phyloP scores from a whole-genome alignment of 2,797 vertebrate species.

The Enteromius anoplus region DNA sequence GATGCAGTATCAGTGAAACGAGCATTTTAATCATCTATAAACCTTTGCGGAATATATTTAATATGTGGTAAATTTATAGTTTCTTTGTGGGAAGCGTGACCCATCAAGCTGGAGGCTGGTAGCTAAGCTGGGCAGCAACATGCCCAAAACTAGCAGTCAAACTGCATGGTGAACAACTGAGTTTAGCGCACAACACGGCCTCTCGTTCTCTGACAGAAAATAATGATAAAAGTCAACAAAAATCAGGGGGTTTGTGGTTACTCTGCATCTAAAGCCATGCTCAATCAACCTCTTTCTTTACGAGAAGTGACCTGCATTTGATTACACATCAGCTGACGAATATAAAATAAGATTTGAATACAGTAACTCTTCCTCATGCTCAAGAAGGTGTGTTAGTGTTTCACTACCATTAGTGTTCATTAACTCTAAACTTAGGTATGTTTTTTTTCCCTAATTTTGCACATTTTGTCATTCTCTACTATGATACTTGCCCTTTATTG shows the following conservation, averaged over 20 bases:
- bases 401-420: neutral
- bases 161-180: conserved; percentile 20
- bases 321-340: conserved; percentile 1
- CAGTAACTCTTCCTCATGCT: neutral
- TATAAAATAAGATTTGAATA: neutral
- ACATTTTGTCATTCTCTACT: neutral
- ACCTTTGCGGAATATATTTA: neutral
- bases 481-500: neutral
- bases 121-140: neutral
- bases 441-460: neutral
- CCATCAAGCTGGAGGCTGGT: neutral
- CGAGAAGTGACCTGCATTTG: conserved; percentile 57
- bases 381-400: neutral
- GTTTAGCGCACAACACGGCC: neutral
- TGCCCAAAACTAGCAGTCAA: conserved; percentile 24
- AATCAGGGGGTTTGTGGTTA: conserved; percentile 36
- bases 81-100: neutral
- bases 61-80: neutral
- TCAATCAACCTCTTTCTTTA: conserved; percentile 55
- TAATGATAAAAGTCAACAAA: neutral
- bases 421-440: neutral
- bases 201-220: neutral
- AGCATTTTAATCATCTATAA: neutral
- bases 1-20: neutral
- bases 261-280: conserved; percentile 56